Evolutionary conservation across 2,888 invertebrate genomes (phyloP), one percentile per base, ranked within the genome.

Genomic region (Eledona agricola): DNA sequence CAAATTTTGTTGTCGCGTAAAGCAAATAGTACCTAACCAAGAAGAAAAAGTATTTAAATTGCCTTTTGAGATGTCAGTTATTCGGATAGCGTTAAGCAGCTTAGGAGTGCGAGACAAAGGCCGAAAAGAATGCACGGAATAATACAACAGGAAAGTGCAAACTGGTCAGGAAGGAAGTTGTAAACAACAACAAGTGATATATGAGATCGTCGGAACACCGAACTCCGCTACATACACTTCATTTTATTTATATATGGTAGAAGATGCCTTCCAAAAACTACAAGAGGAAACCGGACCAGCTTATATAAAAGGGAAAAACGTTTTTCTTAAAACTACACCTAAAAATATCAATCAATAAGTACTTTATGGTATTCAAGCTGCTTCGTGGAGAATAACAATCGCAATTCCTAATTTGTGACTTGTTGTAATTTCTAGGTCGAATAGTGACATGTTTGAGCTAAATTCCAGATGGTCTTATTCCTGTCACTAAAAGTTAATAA

Each of bases 141-240:
- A 54, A 51, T 56, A 51, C 51, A 46, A 34, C 51, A 52, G 56
- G 58, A 57, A 58, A 60, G 57, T 57, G 52, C 56, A 59, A 60
- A 55, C 60, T 50, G 58, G 58, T 57, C 57, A 60, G 60, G 60
- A 60, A 60, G 57, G 60, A 60, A 60, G 57, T 55, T 53, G 58
- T 60, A 60, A 60, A 60, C 60, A 60, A 59, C 59, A 59, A 59
- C 60, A 59, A 59, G 55, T 60, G 60, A 60, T 60, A 60, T 60
- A 60, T 57, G 58, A 50, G 52, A 54, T 54, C 43, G 54, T 49
- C 37, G 54, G 54, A 54, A 54, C 49, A 54, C 46, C 46, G 47
- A 47, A 47, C 49, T 49, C 32, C 42, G 54, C 54, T 54, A 54
- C 54, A 54, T 54, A 53, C 52, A 52, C 52, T 52, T 52, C 46